Evolutionary conservation across 2,113 vertebrate genomes (phyloP).

Genomic region (Xenopus laevis): DNA sequence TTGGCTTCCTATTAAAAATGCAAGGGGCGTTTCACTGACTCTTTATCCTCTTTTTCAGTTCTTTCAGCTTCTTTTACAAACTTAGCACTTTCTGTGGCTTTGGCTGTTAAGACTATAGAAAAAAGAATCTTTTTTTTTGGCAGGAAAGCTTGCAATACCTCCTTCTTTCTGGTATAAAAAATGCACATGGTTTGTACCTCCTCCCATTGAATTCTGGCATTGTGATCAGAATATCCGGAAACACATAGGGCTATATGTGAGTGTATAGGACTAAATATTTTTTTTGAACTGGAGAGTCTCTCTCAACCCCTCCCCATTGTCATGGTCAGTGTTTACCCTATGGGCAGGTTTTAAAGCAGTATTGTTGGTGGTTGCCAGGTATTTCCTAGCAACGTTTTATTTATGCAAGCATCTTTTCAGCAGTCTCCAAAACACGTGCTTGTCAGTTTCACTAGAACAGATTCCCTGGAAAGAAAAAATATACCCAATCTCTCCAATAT

Average conservation of each 20-base stretch:
- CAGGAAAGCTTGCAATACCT: slow-evolving; percentile 52
- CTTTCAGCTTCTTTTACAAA: slow-evolving; percentile 73
- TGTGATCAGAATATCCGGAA: slow-evolving; percentile 78
- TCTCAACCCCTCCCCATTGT: slow-evolving; percentile 77
- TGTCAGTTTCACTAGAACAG: slow-evolving; percentile 67
- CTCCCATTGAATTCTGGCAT: slow-evolving; percentile 71
- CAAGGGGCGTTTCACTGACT: slow-evolving; percentile 64
- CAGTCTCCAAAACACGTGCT: slow-evolving; percentile 77
- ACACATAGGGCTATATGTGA: slow-evolving; percentile 68
- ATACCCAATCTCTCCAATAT: slow-evolving; percentile 41
- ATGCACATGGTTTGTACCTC: slow-evolving; percentile 71
- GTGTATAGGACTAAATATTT: slow-evolving; percentile 61
- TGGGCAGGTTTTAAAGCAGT: slow-evolving; percentile 71
- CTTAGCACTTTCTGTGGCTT: slow-evolving; percentile 62
- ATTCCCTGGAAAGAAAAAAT: slow-evolving; percentile 61
- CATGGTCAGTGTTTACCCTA: slow-evolving; percentile 79
- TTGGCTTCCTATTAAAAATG: slow-evolving; percentile 76
- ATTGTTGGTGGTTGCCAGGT: slow-evolving; percentile 80
- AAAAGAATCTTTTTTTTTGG: slow-evolving; percentile 47
- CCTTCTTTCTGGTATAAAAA: slow-evolving; percentile 64
- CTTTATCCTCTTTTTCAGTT: slow-evolving; percentile 72
- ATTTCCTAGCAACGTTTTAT: slow-evolving; percentile 80
- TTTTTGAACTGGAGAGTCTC: slow-evolving; percentile 41
- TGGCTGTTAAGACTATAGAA: slow-evolving; percentile 54
- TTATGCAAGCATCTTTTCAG: slow-evolving; percentile 77